These are phyloP conservation scores for Tillus elongatus DNA, from an alignment of 2,888 invertebrate genomes.

Conservation along the genomic window DNA sequence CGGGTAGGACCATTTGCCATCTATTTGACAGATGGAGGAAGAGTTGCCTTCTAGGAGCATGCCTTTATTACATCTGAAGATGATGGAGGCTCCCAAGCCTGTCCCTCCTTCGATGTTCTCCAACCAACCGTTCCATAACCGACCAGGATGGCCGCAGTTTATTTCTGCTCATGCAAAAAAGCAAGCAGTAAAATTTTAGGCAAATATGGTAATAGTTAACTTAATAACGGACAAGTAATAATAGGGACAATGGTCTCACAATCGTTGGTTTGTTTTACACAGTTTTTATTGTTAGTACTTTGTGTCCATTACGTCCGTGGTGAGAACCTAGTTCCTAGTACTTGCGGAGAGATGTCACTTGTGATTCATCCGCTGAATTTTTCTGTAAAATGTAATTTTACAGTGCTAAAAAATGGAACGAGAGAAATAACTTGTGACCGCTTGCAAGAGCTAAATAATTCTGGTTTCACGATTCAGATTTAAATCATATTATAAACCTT, in stretches of 20 bases:
- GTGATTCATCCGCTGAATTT: no score
- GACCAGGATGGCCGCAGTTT: conserved; percentile 90
- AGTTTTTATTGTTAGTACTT: background rate
- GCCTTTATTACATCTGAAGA: conserved; percentile 86
- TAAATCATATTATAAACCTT: no score
- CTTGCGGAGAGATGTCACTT: background rate
- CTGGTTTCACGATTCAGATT: no score
- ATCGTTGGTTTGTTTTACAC: no score
- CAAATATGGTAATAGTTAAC: conserved; percentile 8
- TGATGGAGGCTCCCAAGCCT: conserved; percentile 82
- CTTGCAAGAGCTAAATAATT: no score
- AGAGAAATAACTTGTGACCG: no score
- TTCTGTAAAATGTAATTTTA: no score
- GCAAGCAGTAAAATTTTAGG: conserved; percentile 15
- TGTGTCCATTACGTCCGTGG: background rate
- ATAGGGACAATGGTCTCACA: no score
- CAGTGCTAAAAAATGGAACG: no score
- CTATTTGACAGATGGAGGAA: conserved; percentile 85
- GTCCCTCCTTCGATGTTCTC: conserved; percentile 86
- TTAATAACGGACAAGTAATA: no score
- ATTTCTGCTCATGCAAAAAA: conserved; percentile 61
- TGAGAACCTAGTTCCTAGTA: no score
- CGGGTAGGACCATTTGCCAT: conserved; percentile 91
- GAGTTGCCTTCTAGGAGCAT: conserved; percentile 84
- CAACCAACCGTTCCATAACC: conserved; percentile 91